A percentile compares a stretch with the other conserved stretches of the same genome.
Evolutionary conservation across 1,140 invertebrate genomes (phyloP).

Genomic region (Apocrypta bakeri): DNA sequence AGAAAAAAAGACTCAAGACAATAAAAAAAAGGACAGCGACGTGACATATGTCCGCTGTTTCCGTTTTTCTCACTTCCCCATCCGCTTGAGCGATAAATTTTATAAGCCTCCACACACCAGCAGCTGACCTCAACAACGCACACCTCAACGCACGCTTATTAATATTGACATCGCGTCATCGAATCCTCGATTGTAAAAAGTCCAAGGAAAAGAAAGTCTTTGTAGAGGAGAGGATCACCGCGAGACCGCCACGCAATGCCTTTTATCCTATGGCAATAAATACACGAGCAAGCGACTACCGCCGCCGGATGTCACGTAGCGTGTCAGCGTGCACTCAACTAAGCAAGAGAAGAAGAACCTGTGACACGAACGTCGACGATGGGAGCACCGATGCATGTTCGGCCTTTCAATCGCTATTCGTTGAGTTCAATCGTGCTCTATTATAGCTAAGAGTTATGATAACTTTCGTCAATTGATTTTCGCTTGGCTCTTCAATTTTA

Average conservation of each 20-base stretch:
- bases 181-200: not conserved
- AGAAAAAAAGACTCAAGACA: not conserved
- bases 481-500: no score
- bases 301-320: constrained; percentile 48
- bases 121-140: not conserved
- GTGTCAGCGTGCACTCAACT: not conserved
- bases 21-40: not conserved
- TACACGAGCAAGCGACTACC: not conserved
- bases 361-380: not conserved
- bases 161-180: constrained; percentile 28
- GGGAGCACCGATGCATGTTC: not conserved
- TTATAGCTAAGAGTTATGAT: no score
- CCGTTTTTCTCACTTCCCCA: constrained; percentile 38
- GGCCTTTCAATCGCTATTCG: not conserved
- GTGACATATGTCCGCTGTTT: constrained; percentile 29
- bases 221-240: constrained; percentile 8
- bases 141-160: constrained; percentile 9
- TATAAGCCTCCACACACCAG: not conserved
- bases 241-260: not conserved
- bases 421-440: not conserved
- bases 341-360: not conserved
- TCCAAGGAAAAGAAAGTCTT: not conserved
- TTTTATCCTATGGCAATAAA: not conserved
- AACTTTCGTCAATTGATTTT: no score
- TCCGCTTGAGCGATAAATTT: constrained; percentile 25